Conservation (phyloP, 2,888 invertebrate genomes). For the Philonicus albiceps region DNA sequence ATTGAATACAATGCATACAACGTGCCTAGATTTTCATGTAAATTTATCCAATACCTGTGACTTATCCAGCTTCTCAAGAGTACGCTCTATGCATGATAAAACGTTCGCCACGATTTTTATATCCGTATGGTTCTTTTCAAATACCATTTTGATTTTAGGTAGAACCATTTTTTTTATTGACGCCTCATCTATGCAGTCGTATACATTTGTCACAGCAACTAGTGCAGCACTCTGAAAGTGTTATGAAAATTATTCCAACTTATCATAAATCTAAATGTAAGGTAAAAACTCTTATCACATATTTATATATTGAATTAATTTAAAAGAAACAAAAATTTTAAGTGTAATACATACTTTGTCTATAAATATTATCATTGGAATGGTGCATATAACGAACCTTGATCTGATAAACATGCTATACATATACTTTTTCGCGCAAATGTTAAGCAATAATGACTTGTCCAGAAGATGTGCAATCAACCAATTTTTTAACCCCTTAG, state of each 20-base stretch:
- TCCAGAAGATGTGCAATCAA: too few relatives aligned
- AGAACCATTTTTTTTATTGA: constrained; percentile 81
- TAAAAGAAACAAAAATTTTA: too few relatives aligned
- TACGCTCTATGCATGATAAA: constrained; percentile 80
- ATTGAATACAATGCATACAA: constrained; percentile 38
- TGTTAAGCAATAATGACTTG: too few relatives aligned
- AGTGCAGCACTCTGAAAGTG: constrained; percentile 82
- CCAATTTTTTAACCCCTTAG: too few relatives aligned
- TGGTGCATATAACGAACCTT: too few relatives aligned
- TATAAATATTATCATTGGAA: too few relatives aligned
- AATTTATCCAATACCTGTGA: constrained; percentile 66
- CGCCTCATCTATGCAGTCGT: constrained; percentile 83
- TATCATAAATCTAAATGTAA: not conserved
- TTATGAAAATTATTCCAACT: not conserved
- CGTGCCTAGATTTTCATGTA: not conserved
- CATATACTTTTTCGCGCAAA: too few relatives aligned
- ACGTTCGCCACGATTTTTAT: constrained; percentile 82
- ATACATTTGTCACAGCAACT: constrained; percentile 84
- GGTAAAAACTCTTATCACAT: not conserved
- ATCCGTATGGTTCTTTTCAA: constrained; percentile 82
- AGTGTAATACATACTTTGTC: too few relatives aligned
- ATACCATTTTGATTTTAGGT: constrained; percentile 81
- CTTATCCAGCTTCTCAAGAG: constrained; percentile 84
- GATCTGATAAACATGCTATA: too few relatives aligned
- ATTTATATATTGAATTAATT: too few relatives aligned